Conservation (phyloP, 2,113 vertebrate species). For the Amblyopsis rosae region DNA sequence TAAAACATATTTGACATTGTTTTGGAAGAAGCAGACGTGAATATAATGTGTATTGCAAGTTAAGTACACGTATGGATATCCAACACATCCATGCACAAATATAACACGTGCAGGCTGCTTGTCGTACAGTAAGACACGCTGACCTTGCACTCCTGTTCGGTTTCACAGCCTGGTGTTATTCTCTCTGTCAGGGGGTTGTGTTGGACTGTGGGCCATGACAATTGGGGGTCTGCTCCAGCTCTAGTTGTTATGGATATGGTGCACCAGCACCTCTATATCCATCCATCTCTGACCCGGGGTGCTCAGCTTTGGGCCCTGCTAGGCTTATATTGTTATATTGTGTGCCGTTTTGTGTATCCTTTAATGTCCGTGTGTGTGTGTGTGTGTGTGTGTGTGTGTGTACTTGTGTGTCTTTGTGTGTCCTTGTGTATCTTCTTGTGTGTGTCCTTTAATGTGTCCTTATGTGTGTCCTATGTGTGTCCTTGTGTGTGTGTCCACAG, state of each 20-base stretch:
- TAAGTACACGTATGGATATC: constrained; percentile 40
- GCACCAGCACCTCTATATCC: constrained; percentile 37
- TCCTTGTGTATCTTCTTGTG: too few species aligned
- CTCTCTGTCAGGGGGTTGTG: constrained; percentile 63
- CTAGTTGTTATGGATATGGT: constrained; percentile 54
- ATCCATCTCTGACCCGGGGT: not conserved
- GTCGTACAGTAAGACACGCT: constrained; percentile 19
- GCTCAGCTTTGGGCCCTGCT: not conserved
- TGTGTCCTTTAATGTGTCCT: too few species aligned
- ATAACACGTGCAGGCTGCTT: constrained; percentile 27
- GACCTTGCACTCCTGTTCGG: constrained; percentile 50
- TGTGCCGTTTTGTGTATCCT: too few species aligned
- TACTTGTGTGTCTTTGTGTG: not conserved
- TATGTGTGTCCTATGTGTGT: too few species aligned
- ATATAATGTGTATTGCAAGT: constrained; percentile 24
- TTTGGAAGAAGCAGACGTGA: constrained; percentile 27
- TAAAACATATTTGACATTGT: constrained; percentile 7
- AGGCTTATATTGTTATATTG: constrained; percentile 14
- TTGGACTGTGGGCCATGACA: constrained; percentile 72
- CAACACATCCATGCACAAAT: constrained; percentile 25
- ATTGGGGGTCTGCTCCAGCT: constrained; percentile 72
- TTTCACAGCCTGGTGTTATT: constrained; percentile 58
- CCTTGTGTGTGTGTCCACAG: too few species aligned
- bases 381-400: not conserved
- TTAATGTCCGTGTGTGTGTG: too few species aligned